A percentile compares a stretch with the other conserved stretches of the same genome.
These are phyloP conservation scores for Cerastis leucographa DNA, from an alignment of 2,888 invertebrate genomes.

Conservation along the genomic window DNA sequence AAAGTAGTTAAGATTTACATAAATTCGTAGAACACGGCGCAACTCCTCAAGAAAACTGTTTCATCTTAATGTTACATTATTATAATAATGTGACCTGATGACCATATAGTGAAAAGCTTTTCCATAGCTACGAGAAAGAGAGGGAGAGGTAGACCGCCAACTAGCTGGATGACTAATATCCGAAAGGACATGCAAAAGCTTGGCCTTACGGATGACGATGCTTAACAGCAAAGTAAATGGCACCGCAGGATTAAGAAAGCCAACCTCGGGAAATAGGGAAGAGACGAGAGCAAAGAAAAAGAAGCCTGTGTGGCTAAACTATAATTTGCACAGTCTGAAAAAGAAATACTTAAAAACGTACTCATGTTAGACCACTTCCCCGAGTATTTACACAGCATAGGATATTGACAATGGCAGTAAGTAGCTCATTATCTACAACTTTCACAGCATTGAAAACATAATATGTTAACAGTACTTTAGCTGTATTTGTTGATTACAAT, in stretches of 20 bases:
- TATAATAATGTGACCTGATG: too few relatives aligned
- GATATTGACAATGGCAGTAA: conserved; percentile 15
- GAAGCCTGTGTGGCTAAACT: neutral
- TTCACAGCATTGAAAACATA: conserved; percentile 38
- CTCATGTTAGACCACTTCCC: neutral
- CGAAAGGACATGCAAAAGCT: too few relatives aligned
- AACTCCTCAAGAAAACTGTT: neutral
- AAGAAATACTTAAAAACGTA: neutral
- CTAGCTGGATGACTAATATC: too few relatives aligned
- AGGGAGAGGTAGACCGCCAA: too few relatives aligned
- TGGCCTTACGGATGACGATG: too few relatives aligned
- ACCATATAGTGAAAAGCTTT: too few relatives aligned
- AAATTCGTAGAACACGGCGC: neutral
- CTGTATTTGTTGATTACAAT: conserved; percentile 44
- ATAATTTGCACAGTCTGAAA: too few relatives aligned
- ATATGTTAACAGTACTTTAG: conserved; percentile 31
- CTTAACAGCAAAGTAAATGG: too few relatives aligned
- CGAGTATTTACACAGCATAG: neutral
- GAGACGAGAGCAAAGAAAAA: too few relatives aligned
- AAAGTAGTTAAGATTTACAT: neutral
- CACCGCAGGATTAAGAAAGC: too few relatives aligned
- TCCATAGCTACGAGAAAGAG: too few relatives aligned
- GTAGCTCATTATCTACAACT: conserved; percentile 36
- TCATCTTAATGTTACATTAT: neutral
- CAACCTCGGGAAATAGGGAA: too few relatives aligned